Evolutionary conservation across 2,113 vertebrate genomes (phyloP).

Genomic region (Holacanthus passer): DNA sequence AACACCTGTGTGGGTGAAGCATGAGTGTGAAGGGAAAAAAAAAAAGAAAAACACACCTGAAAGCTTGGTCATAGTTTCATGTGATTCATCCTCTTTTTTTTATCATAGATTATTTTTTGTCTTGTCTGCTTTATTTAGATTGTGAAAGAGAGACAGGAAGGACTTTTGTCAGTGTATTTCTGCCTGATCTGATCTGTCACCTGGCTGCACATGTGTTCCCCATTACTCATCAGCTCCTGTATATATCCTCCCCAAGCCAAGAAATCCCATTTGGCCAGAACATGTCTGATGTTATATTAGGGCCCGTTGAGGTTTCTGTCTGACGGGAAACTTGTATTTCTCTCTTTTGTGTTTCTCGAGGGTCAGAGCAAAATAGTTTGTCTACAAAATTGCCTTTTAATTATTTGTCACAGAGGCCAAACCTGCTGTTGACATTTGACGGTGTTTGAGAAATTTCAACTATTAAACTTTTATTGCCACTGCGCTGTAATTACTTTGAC

Average conservation of each 20-base stretch:
- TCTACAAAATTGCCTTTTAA: not conserved
- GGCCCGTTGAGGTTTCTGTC: not conserved
- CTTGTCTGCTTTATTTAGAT: too few species aligned
- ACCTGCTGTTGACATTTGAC: slow-evolving; percentile 1
- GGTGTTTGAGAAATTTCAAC: not conserved
- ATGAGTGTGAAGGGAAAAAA: not conserved
- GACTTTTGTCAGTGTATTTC: slow-evolving; percentile 16
- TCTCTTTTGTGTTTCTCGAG: not conserved
- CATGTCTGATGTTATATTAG: not conserved
- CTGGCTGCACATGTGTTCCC: slow-evolving; percentile 53
- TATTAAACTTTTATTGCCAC: not conserved
- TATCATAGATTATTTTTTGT: not conserved
- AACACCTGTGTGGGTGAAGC: slow-evolving; percentile 31
- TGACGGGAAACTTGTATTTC: not conserved
- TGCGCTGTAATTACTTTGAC: slow-evolving; percentile 14
- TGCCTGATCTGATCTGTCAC: slow-evolving; percentile 24
- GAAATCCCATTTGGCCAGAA: not conserved
- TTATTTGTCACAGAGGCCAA: not conserved
- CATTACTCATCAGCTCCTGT: slow-evolving; percentile 30
- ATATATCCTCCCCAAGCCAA: slow-evolving; percentile 6
- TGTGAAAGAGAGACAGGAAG: too few species aligned
- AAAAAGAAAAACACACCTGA: not conserved
- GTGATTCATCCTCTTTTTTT: slow-evolving; percentile 37
- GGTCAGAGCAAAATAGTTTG: slow-evolving; percentile 5
- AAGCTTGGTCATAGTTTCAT: slow-evolving; percentile 1